These are phyloP conservation scores for Semotilus atromaculatus DNA, from an alignment of 2,797 vertebrate species.

Conservation along the genomic window DNA sequence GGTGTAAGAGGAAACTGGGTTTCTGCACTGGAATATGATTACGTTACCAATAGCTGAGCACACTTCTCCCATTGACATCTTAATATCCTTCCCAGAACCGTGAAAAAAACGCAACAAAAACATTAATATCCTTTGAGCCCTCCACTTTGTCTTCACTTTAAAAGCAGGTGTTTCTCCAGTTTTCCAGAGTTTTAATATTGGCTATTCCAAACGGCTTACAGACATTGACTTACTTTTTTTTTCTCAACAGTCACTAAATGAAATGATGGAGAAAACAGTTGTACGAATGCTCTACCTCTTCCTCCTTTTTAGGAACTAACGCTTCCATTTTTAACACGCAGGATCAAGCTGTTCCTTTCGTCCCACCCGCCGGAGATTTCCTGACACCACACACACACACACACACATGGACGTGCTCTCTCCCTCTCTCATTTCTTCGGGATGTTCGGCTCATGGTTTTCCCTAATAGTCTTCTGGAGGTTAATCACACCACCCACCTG, in stretches of 20 bases:
- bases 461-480: conserved; percentile 47
- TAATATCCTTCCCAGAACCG: conserved; percentile 63
- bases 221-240: conserved; percentile 31
- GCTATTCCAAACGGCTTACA: conserved; percentile 50
- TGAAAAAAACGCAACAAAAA: conserved; percentile 53
- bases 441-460: conserved; percentile 50
- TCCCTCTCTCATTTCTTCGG: conserved; percentile 35
- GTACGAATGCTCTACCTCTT: conserved; percentile 33
- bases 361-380: conserved; percentile 33
- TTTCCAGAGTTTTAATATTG: conserved; percentile 60
- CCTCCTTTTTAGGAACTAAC: conserved; percentile 43
- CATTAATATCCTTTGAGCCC: conserved; percentile 53
- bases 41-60: conserved; percentile 43
- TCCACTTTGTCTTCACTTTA: conserved; percentile 47
- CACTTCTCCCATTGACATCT: conserved; percentile 48
- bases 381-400: conserved; percentile 14
- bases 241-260: conserved; percentile 29
- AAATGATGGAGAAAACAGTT: conserved; percentile 63
- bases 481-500: conserved; percentile 57
- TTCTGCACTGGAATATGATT: conserved; percentile 44
- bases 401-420: conserved; percentile 7
- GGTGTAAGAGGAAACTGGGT: conserved; percentile 50
- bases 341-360: conserved; percentile 47
- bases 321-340: conserved; percentile 45
- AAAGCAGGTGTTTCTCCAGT: conserved; percentile 55